A percentile compares a stretch with the other conserved stretches of the same genome.
Conservation (phyloP, 2,113 vertebrate genomes). For the Megaptera novaeangliae region DNA sequence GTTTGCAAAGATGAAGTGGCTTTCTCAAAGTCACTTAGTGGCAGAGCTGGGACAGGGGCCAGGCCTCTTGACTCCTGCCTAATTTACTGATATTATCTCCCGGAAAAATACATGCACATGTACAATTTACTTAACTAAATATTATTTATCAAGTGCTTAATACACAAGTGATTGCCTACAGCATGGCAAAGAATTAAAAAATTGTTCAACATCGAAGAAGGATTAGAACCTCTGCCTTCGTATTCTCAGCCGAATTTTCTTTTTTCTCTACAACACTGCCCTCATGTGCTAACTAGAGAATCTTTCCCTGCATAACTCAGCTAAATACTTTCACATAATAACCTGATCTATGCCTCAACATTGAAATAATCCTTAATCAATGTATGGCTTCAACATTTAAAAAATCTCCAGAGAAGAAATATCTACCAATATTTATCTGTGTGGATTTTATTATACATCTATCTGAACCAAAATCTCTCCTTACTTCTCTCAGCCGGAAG, state of each 20-base stretch:
- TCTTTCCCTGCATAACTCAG: background rate
- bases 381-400: background rate
- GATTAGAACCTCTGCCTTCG: constrained; percentile 31
- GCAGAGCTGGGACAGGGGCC: background rate
- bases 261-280: constrained; percentile 60
- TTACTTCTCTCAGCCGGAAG: constrained; percentile 79
- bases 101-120: background rate
- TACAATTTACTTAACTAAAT: background rate
- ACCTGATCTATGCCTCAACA: background rate
- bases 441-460: background rate
- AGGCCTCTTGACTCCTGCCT: background rate
- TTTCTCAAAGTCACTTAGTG: background rate
- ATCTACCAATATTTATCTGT: background rate
- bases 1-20: background rate
- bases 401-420: background rate
- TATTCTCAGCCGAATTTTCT: background rate
- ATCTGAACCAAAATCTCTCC: background rate
- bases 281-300: constrained; percentile 40
- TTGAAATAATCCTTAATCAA: background rate
- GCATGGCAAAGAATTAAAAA: background rate
- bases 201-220: background rate
- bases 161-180: background rate
- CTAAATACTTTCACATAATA: background rate
- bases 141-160: background rate
- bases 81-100: background rate